These are phyloP conservation scores for Mythimna lalbum DNA, from an alignment of 2,888 invertebrate species.

Conservation along the genomic window DNA sequence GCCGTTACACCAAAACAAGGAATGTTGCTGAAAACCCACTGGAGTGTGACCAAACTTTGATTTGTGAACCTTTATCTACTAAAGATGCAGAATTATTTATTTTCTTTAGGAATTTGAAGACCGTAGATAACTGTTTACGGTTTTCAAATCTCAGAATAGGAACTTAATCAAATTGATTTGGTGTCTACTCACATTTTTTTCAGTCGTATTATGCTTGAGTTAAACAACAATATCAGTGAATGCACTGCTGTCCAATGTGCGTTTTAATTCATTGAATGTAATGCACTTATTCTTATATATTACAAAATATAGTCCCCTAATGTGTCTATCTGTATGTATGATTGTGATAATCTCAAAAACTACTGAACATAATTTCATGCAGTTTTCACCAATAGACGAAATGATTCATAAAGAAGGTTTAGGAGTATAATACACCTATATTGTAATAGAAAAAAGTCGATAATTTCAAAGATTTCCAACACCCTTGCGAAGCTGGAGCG, in stretches of 20 bases:
- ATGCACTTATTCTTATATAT: too few species aligned
- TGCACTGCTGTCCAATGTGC: background rate
- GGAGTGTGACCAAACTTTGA: slow-evolving; percentile 46
- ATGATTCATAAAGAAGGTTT: too few species aligned
- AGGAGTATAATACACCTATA: too few species aligned
- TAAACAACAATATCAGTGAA: background rate
- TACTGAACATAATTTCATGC: too few species aligned
- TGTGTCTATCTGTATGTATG: too few species aligned
- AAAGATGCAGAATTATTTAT: slow-evolving; percentile 43
- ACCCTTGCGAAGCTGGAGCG: too few species aligned
- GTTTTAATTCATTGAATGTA: background rate
- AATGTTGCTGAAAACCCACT: slow-evolving; percentile 34
- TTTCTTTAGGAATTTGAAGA: slow-evolving; percentile 16
- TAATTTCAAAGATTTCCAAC: too few species aligned
- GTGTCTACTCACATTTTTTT: slow-evolving; percentile 10
- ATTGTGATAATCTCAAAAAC: too few species aligned
- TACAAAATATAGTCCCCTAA: too few species aligned
- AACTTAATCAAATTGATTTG: slow-evolving; percentile 37
- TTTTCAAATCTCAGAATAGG: slow-evolving; percentile 21
- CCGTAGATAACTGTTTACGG: slow-evolving; percentile 21
- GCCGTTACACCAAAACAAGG: slow-evolving; percentile 44
- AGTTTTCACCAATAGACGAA: too few species aligned
- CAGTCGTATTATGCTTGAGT: background rate
- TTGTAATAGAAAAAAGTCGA: too few species aligned
- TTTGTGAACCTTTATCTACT: slow-evolving; percentile 43